A percentile compares a stretch with the other conserved stretches of the same genome.
phyloP scores from a whole-genome alignment of 23 tunicate species.

The Halocynthia aurantium region DNA sequence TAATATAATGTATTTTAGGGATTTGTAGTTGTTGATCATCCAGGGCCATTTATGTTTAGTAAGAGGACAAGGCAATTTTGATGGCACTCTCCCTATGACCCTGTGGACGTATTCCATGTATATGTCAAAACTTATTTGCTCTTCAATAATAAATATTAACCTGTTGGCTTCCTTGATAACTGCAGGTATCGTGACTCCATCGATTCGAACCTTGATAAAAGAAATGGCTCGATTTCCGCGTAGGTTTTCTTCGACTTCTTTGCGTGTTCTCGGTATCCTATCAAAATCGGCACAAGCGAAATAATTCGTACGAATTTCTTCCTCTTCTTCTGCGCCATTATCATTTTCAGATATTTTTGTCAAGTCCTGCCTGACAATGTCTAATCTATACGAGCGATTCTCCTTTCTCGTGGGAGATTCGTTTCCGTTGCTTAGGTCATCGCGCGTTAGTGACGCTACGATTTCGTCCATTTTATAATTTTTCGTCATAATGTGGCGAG shows the following conservation, averaged over 20 bases:
- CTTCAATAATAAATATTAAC: constrained; percentile 17
- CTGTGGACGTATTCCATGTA: too few relatives aligned
- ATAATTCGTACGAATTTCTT: constrained; percentile 12
- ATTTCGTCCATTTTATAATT: neutral
- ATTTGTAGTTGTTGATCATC: too few relatives aligned
- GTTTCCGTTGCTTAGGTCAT: neutral
- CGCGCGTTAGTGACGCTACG: neutral
- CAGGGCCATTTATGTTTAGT: too few relatives aligned
- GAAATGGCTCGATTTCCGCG: constrained; percentile 83
- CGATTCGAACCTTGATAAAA: constrained; percentile 52
- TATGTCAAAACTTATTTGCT: neutral
- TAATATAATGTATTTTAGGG: neutral
- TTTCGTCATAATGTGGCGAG: neutral
- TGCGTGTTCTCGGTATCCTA: constrained; percentile 16
- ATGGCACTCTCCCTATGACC: too few relatives aligned
- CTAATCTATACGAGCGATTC: constrained; percentile 1
- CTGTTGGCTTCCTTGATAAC: constrained; percentile 78
- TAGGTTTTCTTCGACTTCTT: constrained; percentile 43
- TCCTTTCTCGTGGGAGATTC: neutral
- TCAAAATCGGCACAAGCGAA: constrained; percentile 21
- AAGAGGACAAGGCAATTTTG: too few relatives aligned
- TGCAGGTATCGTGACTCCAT: constrained; percentile 41
- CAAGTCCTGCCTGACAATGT: constrained; percentile 2
- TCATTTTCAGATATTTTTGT: neutral
- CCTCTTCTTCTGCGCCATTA: neutral